Evolutionary conservation across 1,140 invertebrate species (phyloP).

Genomic region (Lucilia sericata): DNA sequence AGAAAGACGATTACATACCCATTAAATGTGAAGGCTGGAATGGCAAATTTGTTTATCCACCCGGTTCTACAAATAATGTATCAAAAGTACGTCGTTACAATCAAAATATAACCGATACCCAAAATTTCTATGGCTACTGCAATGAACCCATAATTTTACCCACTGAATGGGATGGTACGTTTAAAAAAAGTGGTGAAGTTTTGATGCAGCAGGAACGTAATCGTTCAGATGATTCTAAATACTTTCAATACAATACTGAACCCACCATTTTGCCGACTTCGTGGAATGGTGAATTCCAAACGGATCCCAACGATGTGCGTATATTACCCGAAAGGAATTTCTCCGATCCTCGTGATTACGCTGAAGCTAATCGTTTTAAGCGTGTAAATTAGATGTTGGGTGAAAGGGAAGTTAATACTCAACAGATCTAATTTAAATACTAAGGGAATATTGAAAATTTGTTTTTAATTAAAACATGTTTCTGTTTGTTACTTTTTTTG

Average conservation of each 20-base stretch:
- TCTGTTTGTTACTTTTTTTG: conserved; percentile 32
- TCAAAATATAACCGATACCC: conserved; percentile 63
- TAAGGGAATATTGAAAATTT: neutral
- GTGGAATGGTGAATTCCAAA: conserved; percentile 64
- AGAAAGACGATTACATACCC: conserved; percentile 65
- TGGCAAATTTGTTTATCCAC: conserved; percentile 62
- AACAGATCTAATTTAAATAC: too few relatives aligned
- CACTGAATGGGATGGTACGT: conserved; percentile 64
- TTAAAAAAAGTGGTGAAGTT: conserved; percentile 58
- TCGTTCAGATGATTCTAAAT: conserved; percentile 62
- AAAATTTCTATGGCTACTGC: conserved; percentile 63
- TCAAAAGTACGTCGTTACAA: conserved; percentile 64
- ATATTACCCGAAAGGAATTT: conserved; percentile 63
- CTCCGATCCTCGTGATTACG: conserved; percentile 63
- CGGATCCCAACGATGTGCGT: conserved; percentile 65
- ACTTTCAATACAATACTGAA: conserved; percentile 57
- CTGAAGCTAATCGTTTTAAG: conserved; percentile 62
- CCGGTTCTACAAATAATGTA: conserved; percentile 62
- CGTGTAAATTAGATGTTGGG: conserved; percentile 50
- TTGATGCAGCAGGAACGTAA: conserved; percentile 60
- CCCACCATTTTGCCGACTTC: conserved; percentile 59
- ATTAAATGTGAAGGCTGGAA: conserved; percentile 67
- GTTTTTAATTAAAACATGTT: conserved; percentile 27
- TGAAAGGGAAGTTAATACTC: too few relatives aligned
- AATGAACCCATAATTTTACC: conserved; percentile 63